Percentiles rank a stretch among this genome's conserved stretches.
These are phyloP conservation scores for Ciona savignyi DNA, from an alignment of 23 tunicate species.

Conservation along the genomic window DNA sequence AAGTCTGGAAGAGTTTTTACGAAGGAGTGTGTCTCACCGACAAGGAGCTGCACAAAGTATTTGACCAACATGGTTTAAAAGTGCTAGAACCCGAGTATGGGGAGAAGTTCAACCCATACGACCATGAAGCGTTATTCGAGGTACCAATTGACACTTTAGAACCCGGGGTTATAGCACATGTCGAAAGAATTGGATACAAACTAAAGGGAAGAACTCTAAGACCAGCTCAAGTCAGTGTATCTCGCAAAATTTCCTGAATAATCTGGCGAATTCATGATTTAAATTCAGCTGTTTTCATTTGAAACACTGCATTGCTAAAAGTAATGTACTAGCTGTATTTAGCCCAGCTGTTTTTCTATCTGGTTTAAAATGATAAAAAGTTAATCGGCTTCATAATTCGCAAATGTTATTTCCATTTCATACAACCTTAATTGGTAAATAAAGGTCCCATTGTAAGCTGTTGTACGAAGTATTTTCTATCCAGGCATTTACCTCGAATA, in stretches of 20 bases:
- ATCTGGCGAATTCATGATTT: too few relatives aligned
- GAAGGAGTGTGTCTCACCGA: conserved; percentile 79
- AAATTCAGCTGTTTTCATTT: too few relatives aligned
- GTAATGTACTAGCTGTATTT: too few relatives aligned
- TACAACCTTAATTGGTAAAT: too few relatives aligned
- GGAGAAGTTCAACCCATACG: conserved; percentile 82
- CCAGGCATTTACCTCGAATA: too few relatives aligned
- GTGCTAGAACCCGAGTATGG: conserved; percentile 53
- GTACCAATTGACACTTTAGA: conserved; percentile 52
- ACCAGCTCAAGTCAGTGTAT: conserved; percentile 83
- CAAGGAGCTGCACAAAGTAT: conserved; percentile 67
- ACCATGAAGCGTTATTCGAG: conserved; percentile 88
- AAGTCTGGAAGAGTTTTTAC: conserved; percentile 59
- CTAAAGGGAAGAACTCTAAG: conserved; percentile 76
- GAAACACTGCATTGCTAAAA: too few relatives aligned
- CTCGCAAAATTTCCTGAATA: conserved; percentile 11
- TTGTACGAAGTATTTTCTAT: too few relatives aligned
- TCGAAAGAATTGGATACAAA: conserved; percentile 62
- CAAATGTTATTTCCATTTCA: too few relatives aligned
- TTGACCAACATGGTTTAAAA: conserved; percentile 68
- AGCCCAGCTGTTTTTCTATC: too few relatives aligned
- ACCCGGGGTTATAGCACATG: conserved; percentile 58
- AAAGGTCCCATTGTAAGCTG: too few relatives aligned
- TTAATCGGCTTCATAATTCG: too few relatives aligned
- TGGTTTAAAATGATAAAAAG: too few relatives aligned